phyloP scores from a whole-genome alignment of 2,797 vertebrate genomes.

The Momotus momota region DNA sequence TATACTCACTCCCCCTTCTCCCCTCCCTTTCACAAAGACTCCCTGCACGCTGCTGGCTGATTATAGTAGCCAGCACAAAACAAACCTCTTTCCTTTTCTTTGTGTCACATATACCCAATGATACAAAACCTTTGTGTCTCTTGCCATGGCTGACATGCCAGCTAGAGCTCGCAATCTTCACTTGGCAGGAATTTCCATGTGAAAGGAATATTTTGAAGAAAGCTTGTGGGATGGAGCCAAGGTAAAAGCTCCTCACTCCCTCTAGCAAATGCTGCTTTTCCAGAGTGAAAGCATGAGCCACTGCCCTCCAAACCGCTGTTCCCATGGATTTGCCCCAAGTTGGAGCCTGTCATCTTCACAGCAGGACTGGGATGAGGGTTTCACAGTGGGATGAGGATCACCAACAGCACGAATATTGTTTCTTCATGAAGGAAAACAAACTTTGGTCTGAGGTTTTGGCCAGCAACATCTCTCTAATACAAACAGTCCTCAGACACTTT shows the following conservation, averaged over 20 bases:
- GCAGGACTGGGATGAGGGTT: not conserved
- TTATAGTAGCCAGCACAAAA: not conserved
- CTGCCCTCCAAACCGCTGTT: not conserved
- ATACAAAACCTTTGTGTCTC: conserved; percentile 6
- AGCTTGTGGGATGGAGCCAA: not conserved
- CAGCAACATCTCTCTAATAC: not conserved
- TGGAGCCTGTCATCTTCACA: conserved; percentile 39
- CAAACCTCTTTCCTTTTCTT: not conserved
- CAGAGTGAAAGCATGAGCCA: not conserved
- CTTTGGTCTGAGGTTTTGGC: not conserved
- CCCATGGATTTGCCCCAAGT: conserved; percentile 33
- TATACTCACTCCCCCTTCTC: not conserved
- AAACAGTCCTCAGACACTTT: not conserved
- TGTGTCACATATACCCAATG: not conserved
- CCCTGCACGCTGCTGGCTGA: not conserved
- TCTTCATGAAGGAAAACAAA: conserved; percentile 23
- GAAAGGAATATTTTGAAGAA: conserved; percentile 55
- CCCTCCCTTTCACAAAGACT: not conserved
- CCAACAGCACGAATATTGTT: not conserved
- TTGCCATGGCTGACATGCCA: conserved; percentile 34
- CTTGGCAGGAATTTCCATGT: conserved; percentile 60
- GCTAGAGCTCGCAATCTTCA: conserved; percentile 37
- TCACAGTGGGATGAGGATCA: not conserved
- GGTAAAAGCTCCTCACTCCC: conserved; percentile 24
- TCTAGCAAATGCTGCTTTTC: conserved; percentile 33